phyloP scores from a whole-genome alignment of 2,797 vertebrate genomes.

The Chelidonichthys spinosus region DNA sequence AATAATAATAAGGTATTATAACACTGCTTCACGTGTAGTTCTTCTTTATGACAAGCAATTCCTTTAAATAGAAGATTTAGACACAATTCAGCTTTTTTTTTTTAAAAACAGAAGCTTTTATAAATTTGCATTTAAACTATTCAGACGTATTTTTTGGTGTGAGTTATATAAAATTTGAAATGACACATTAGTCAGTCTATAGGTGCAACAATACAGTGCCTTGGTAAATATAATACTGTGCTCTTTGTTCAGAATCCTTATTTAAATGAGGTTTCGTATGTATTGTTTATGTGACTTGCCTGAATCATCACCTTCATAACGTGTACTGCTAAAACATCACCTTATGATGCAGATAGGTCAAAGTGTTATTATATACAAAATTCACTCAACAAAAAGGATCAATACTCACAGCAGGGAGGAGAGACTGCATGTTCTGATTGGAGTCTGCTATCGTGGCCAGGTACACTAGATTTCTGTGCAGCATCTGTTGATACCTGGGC shows the following conservation, averaged over 20 bases:
- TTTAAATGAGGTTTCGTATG: not conserved
- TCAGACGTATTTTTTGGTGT: not conserved
- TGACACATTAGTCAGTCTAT: not conserved
- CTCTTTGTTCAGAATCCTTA: not conserved
- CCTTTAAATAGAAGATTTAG: no score
- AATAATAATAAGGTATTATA: no score
- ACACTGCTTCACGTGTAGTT: no score
- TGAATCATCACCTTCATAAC: not conserved
- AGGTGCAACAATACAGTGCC: not conserved
- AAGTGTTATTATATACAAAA: not conserved
- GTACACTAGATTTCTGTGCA: constrained; percentile 99
- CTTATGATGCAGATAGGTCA: not conserved
- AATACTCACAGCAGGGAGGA: constrained; percentile 97
- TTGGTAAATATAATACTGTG: not conserved
- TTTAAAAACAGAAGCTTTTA: not conserved
- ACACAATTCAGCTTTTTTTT: no score
- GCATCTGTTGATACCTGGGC: constrained; percentile 96
- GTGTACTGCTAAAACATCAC: not conserved
- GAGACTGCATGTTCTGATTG: constrained; percentile 99
- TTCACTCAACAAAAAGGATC: not conserved
- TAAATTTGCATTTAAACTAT: not conserved
- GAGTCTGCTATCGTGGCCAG: constrained; percentile 99
- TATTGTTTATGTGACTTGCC: not conserved
- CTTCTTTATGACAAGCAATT: no score
- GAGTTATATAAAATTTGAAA: not conserved